These are phyloP conservation scores for Seriola aureovittata DNA, from an alignment of 2,113 vertebrate species.

Conservation along the genomic window DNA sequence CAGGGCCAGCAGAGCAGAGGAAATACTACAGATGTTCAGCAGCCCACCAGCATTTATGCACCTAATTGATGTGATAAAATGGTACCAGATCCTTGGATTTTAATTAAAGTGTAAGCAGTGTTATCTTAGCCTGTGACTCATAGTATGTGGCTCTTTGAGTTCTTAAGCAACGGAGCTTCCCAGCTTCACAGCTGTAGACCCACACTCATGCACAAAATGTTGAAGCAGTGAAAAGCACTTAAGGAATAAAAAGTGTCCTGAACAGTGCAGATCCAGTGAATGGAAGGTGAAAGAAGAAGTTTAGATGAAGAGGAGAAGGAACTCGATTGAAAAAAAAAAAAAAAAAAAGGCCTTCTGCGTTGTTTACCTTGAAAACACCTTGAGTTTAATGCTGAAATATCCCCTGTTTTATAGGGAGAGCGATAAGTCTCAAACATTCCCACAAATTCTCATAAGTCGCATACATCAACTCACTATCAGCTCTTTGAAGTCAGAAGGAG, in stretches of 20 bases:
- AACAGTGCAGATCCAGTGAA: conserved; percentile 53
- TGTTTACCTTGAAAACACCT: conserved; percentile 77
- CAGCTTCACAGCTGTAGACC: not conserved
- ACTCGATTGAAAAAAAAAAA: conserved; percentile 22
- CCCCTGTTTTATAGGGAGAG: conserved; percentile 48
- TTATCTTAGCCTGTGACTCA: conserved; percentile 31
- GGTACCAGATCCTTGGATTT: conserved; percentile 63
- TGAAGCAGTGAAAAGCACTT: conserved; percentile 46
- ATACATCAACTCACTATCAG: conserved; percentile 54
- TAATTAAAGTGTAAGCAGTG: conserved; percentile 65
- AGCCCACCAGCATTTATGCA: conserved; percentile 51
- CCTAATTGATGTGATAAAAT: conserved; percentile 66
- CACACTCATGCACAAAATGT: conserved; percentile 4
- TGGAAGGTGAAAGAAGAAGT: conserved; percentile 35
- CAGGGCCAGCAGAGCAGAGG: conserved; percentile 5
- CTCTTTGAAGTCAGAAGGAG: conserved; percentile 52
- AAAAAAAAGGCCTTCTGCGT: conserved; percentile 29
- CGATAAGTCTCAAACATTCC: conserved; percentile 64
- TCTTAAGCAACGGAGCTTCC: conserved; percentile 1
- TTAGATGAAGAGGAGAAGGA: conserved; percentile 23
- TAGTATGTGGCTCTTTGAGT: conserved; percentile 15
- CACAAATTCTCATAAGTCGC: conserved; percentile 52
- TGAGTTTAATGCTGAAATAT: conserved; percentile 66
- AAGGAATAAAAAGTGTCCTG: conserved; percentile 44
- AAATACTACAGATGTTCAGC: conserved; percentile 71